phyloP scores from a whole-genome alignment of 1,140 invertebrate species.

The Calosoma granatense region DNA sequence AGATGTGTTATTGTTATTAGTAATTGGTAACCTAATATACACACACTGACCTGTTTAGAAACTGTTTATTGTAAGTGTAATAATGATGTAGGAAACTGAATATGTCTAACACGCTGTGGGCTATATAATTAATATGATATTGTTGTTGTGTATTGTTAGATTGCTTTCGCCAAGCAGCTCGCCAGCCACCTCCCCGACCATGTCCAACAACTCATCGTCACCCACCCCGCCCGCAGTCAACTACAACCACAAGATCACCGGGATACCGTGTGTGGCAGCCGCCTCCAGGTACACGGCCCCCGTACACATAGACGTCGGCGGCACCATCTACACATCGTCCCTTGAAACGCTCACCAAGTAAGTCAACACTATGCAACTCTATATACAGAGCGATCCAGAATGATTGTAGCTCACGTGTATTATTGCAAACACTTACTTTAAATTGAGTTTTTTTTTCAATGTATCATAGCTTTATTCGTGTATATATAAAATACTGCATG shows the following conservation, averaged over 20 bases:
- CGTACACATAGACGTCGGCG: slow-evolving; percentile 95
- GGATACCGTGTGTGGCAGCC: slow-evolving; percentile 86
- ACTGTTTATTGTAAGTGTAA: too few species aligned
- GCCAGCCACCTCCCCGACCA: slow-evolving; percentile 55
- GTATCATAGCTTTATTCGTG: neutral
- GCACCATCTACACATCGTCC: slow-evolving; percentile 92
- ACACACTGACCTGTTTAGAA: too few species aligned
- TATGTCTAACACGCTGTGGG: too few species aligned
- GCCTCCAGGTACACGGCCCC: slow-evolving; percentile 87
- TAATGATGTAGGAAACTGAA: too few species aligned
- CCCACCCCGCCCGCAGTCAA: slow-evolving; percentile 43
- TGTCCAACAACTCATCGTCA: slow-evolving; percentile 54
- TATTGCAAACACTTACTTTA: neutral
- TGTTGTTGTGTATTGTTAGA: slow-evolving; percentile 31
- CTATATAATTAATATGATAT: neutral
- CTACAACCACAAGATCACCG: slow-evolving; percentile 59
- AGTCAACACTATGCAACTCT: slow-evolving; percentile 33
- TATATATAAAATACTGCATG: neutral
- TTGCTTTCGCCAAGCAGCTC: slow-evolving; percentile 54
- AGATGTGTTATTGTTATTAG: too few species aligned
- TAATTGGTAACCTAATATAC: too few species aligned
- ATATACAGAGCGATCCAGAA: neutral
- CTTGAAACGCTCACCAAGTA: slow-evolving; percentile 92
- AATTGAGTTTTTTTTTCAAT: too few species aligned
- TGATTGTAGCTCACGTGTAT: neutral